These are phyloP conservation scores for Heliconius ismenius DNA, from an alignment of 2,888 invertebrate species.

Conservation along the genomic window DNA sequence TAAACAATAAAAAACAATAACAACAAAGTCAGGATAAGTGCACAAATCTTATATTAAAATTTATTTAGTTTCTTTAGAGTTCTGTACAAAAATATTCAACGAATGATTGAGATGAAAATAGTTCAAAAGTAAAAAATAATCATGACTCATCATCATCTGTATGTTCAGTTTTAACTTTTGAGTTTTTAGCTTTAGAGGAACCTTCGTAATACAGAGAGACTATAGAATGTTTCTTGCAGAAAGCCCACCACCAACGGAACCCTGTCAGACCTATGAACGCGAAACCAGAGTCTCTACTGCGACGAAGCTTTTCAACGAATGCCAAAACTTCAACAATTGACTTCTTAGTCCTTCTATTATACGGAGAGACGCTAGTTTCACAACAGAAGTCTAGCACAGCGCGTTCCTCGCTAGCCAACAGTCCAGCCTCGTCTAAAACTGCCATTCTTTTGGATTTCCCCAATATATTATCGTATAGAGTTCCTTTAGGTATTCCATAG, in stretches of 20 bases:
- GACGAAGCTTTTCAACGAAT: slow-evolving; percentile 85
- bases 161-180: slow-evolving; percentile 56
- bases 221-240: slow-evolving; percentile 89
- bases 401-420: slow-evolving; percentile 83
- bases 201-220: slow-evolving; percentile 79
- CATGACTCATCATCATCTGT: slow-evolving; percentile 57
- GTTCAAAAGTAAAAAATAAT: slow-evolving; percentile 1
- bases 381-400: slow-evolving; percentile 88
- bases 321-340: slow-evolving; percentile 83
- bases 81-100: background rate
- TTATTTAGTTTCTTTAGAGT: too few relatives aligned
- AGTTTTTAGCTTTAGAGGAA: slow-evolving; percentile 49
- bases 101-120: background rate
- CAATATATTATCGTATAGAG: slow-evolving; percentile 88
- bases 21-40: background rate
- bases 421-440: slow-evolving; percentile 86
- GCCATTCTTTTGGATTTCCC: slow-evolving; percentile 90
- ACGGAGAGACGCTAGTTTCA: slow-evolving; percentile 86
- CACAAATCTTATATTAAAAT: background rate
- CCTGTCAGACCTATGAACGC: slow-evolving; percentile 86
- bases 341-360: slow-evolving; percentile 87
- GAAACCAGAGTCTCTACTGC: slow-evolving; percentile 83
- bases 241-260: slow-evolving; percentile 92
- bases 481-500: slow-evolving; percentile 89
- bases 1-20: background rate